Evolutionary conservation across 1,140 invertebrate species (phyloP), one percentile per base, ranked within the genome.

Genomic region (Theocolax elegans): DNA sequence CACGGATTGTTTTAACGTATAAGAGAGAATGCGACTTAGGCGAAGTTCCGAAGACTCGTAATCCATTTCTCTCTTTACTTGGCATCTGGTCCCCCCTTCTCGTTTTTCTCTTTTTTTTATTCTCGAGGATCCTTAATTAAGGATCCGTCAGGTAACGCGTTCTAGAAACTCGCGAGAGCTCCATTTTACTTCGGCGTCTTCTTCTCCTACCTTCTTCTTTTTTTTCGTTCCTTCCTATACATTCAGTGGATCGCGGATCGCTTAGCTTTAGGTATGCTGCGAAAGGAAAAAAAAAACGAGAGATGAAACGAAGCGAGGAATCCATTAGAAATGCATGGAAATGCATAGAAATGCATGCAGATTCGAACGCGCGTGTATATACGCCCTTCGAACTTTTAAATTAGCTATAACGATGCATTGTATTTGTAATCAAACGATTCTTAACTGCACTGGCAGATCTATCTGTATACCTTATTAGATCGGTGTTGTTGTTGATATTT

Each of bases 271-370:
- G 25, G 58, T 44, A 19, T 21, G 38, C 9, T 9, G 17, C 31
- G 42, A 38, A 54, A 44, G 35, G 58, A 46, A 44, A 60, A 44
- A 60, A 40, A 46, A 60, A 60, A 63, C 29, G 29, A 56, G 19
- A n/a, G n/a, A n/a, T n/a, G n/a, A n/a, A n/a, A n/a, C n/a, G 17
- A 40, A 9, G 12, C 10, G 29, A 10, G 23, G 63, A 63, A 27
- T 72, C 74, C 76, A 78, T 81, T 79, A 80, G 72, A 76, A 78
- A 81, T 81, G 76, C 78, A 81, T 81, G 76, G 75, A 79, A 81
- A 79, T 77, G 72, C 72, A 74, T 75, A 74, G 69, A 77, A 77
- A 75, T 77, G 70, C 73, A 73, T 74, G 75, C 68, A 73, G 71
- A 72, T 77, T n/a, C 63, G 63, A 71, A 76, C 62, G 35, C 40